Evolutionary conservation across 2,797 vertebrate genomes (phyloP), one percentile per base, ranked within the genome.

Genomic region (Delichon dasypus): DNA sequence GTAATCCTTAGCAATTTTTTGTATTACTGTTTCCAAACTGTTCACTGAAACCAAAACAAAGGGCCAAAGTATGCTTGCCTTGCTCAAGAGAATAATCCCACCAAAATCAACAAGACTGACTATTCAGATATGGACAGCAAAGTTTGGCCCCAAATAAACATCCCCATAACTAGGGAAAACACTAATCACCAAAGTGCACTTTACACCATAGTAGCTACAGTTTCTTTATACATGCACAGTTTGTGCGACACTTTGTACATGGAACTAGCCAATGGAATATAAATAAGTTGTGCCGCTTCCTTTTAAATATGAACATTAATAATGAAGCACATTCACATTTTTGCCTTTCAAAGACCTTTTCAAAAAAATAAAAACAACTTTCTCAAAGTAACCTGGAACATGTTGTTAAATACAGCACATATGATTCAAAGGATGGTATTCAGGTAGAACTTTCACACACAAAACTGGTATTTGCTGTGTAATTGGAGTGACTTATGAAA

Each of bases 251-350:
- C 94, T 95, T 92, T 73, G 92, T 95, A 97, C 94, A 96, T 89
- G 73, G 91, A 96, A 93, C 88, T 70, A 96, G 94, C 94, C 91
- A 96, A 97, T 95, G 95, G 90, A 91, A 93, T 97, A 97, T 88
- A 95, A 97, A 96, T 97, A 98, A 98, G 97, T 97, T 97, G 98
- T 97, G 98, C 94, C 94, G 96, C 95, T 92, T 97, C 97, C 96
- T 92, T 98, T 98, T 97, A 98, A 98, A 98, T 98, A 98, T 97
- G 97, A 96, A 97, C 94, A 96, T 95, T 94, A 90, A 96, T 88
- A 88, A 96, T 90, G 93, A 96, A 97, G 86, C 96, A 95, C 92
- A 96, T 96, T 97, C 93, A 94, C 96, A 96, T 94, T 94, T 93
- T 86, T 94, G 94, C 96, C 93, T 96, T 95, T 96, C 96, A 97